phyloP scores from a whole-genome alignment of 2,113 vertebrate species.

The Pterocles burchelli region DNA sequence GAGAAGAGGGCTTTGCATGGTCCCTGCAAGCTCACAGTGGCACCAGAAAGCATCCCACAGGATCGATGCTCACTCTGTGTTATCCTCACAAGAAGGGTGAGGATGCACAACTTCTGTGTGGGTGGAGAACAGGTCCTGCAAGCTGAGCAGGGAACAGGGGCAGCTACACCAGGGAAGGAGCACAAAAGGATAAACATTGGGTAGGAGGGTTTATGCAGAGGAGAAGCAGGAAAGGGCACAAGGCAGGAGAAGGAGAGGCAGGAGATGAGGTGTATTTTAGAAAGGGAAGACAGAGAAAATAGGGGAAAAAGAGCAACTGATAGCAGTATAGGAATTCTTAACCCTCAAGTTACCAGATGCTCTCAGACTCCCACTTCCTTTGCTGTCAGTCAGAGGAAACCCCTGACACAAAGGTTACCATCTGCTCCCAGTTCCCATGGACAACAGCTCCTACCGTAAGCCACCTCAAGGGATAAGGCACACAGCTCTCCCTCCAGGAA shows the following conservation, averaged over 20 bases:
- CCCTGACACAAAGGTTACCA: not conserved
- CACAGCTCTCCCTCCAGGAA: not conserved
- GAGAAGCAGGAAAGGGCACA: not conserved
- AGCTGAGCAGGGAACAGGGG: not conserved
- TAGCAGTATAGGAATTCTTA: not conserved
- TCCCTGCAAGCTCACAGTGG: not conserved
- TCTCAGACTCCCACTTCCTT: not conserved
- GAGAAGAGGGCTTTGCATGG: not conserved
- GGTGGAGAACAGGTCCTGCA: not conserved
- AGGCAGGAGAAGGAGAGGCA: not conserved
- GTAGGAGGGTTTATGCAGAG: not conserved
- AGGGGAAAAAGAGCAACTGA: not conserved
- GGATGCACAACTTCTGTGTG: not conserved
- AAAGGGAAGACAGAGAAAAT: not conserved
- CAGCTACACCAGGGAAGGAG: not conserved
- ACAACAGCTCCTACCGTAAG: not conserved
- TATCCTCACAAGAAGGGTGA: not conserved
- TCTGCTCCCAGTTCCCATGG: not conserved
- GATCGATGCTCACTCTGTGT: fast-evolving
- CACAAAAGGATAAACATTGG: not conserved
- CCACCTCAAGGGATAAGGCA: not conserved
- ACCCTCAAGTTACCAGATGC: not conserved
- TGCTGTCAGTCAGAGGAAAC: not conserved
- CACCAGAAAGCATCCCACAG: not conserved
- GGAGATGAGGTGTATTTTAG: not conserved